Evolutionary conservation across 2,888 invertebrate genomes (phyloP), one percentile per base, ranked within the genome.

Genomic region (Saturnia pavonia): DNA sequence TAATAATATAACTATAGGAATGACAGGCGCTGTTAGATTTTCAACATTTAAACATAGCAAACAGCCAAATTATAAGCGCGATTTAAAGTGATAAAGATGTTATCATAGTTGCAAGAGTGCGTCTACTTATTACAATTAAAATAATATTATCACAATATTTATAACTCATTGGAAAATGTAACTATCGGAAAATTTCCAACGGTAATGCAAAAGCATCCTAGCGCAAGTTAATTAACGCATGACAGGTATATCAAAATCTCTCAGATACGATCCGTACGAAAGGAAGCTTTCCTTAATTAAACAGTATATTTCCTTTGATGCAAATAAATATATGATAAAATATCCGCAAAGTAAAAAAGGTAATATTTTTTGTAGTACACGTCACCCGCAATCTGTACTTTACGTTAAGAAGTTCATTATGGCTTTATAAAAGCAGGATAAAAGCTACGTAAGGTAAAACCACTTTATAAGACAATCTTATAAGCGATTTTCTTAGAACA

Each of bases 361-460:
- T 19, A 65, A 40, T n/a, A 40, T 12, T 65, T 63, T 65, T 65
- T 40, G 12, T 27, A 40, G 65, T 40, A 65, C 65, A 40, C 65
- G 9, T 65, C 65, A n/a, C 65, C 65, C 65, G 40, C 65, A 65
- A n/a, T 65, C 40, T 65, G 16, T 40, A 40, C 65, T 14, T 60
- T 19, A 40, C 65, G 65, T 65, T 65, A 40, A 65, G 19, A 65
- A n/a, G 65, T 65, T 65, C 65, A 40, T 65, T 65, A 65, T 12
- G n/a, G 65, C n/a, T 65, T 65, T 65, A 65, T n/a, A 65, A 65
- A 19, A 19, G 19, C 40, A n/a, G 65, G 40, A 40, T 65, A 65
- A 65, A 65, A 65, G 65, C 65, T n/a, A 65, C 12, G 40, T 65
- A 65, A 65, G 40, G 65, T 65, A 40, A n/a, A 65, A 40, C 11